Conservation (phyloP, 2,113 vertebrate genomes). For the Nibea coibor region DNA sequence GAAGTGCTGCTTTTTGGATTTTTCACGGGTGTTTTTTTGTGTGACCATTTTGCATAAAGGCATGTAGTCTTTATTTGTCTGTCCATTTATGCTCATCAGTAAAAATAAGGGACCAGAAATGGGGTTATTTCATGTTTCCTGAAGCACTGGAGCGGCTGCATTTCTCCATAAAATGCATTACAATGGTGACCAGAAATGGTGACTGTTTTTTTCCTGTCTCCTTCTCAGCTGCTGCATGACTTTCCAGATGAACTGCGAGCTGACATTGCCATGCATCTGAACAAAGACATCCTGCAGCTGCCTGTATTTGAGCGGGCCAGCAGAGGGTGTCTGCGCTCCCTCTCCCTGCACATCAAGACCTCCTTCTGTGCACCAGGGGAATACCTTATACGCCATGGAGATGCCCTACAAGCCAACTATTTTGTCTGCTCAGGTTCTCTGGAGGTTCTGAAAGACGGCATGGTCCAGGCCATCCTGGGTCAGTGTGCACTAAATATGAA, state of each 20-base stretch:
- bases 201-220: not conserved
- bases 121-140: not conserved
- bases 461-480: slow-evolving; percentile 96
- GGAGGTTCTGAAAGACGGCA: slow-evolving; percentile 92
- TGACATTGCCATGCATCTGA: slow-evolving; percentile 95
- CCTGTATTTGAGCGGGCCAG: slow-evolving; percentile 92
- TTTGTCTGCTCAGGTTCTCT: slow-evolving; percentile 96
- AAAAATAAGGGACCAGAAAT: not conserved
- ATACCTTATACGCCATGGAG: slow-evolving; percentile 93
- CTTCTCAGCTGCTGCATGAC: slow-evolving; percentile 91
- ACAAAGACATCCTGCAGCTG: slow-evolving; percentile 97
- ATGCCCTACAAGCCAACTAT: slow-evolving; percentile 93
- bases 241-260: slow-evolving; percentile 95
- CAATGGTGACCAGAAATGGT: not conserved
- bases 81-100: no score
- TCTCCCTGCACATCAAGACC: slow-evolving; percentile 96
- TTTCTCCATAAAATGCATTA: not conserved
- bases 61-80: no score
- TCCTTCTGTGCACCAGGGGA: slow-evolving; percentile 96
- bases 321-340: slow-evolving; percentile 93
- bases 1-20: not conserved
- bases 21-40: no score
- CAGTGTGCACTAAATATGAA: slow-evolving; percentile 62
- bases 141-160: not conserved
- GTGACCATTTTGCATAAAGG: not conserved